Percentiles rank a stretch among this genome's conserved stretches.
These are phyloP conservation scores for Botia kubotai DNA, from an alignment of 2,797 vertebrate genomes.

Conservation along the genomic window DNA sequence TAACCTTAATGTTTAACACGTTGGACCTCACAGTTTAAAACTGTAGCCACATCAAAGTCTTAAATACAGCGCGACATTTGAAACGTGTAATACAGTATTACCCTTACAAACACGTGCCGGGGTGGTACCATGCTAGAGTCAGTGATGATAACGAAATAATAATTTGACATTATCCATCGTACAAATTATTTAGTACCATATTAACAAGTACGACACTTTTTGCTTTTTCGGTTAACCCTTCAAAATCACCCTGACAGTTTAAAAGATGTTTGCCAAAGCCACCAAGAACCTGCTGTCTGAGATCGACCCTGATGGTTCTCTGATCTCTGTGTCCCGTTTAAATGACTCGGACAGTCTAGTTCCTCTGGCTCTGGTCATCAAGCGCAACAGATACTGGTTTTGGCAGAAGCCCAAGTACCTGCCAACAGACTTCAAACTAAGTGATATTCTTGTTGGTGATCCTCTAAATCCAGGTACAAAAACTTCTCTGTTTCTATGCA, in stretches of 20 bases:
- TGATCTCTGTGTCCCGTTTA: conserved; percentile 85
- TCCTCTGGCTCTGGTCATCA: conserved; percentile 85
- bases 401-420: conserved; percentile 91
- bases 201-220: background rate
- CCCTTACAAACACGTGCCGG: background rate
- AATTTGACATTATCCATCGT: no score
- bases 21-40: no score
- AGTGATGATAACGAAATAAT: background rate
- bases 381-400: conserved; percentile 84
- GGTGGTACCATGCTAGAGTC: background rate
- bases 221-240: background rate
- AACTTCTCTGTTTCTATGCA: background rate
- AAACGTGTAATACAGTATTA: no score
- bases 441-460: conserved; percentile 84
- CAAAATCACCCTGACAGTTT: conserved; percentile 5
- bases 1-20: no score
- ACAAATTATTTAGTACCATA: no score
- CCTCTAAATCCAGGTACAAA: conserved; percentile 84
- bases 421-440: conserved; percentile 83
- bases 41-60: no score
- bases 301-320: conserved; percentile 81
- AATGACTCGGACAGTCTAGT: conserved; percentile 84
- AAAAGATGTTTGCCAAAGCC: conserved; percentile 91
- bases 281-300: conserved; percentile 89
- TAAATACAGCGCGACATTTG: no score